A percentile compares a stretch with the other conserved stretches of the same genome.
Conservation (phyloP, 2,888 invertebrate genomes). For the Aspidiotus rigidus region DNA sequence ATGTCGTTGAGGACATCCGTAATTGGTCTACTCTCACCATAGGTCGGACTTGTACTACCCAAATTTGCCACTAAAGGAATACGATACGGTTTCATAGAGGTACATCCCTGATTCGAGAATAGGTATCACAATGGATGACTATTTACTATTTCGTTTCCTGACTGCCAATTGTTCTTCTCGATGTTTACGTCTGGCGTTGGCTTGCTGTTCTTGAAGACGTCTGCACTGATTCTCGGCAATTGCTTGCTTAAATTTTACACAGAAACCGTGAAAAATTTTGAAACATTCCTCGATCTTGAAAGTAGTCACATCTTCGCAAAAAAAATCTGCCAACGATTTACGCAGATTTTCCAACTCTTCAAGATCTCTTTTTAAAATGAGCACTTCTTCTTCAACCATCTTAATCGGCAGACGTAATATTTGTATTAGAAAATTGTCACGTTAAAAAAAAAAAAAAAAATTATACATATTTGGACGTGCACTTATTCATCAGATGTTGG, state of each 20-base stretch:
- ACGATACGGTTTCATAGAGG: no score
- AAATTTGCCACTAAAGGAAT: conserved; percentile 25
- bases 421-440: conserved; percentile 23
- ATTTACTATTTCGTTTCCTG: conserved; percentile 53
- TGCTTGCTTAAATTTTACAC: conserved; percentile 74
- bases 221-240: conserved; percentile 76
- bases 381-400: conserved; percentile 71
- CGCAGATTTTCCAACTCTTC: conserved; percentile 72
- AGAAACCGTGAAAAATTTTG: conserved; percentile 78
- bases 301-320: conserved; percentile 81
- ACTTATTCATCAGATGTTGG: neutral
- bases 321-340: conserved; percentile 75
- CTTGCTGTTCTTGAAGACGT: conserved; percentile 74
- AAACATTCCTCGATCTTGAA: conserved; percentile 94
- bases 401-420: conserved; percentile 40
- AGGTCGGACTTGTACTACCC: conserved; percentile 26
- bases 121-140: conserved; percentile 36
- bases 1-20: conserved; percentile 67
- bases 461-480: neutral
- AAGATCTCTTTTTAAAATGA: conserved; percentile 67
- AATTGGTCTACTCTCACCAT: conserved; percentile 27
- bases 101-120: neutral
- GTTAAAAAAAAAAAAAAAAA: neutral
- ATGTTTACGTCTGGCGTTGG: conserved; percentile 63
- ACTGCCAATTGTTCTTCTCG: conserved; percentile 61